Percentiles rank a stretch among this genome's conserved stretches.
Evolutionary conservation across 92 coral and sea anemone genomes (phyloP).

Genomic region (Nematostella vectensis): DNA sequence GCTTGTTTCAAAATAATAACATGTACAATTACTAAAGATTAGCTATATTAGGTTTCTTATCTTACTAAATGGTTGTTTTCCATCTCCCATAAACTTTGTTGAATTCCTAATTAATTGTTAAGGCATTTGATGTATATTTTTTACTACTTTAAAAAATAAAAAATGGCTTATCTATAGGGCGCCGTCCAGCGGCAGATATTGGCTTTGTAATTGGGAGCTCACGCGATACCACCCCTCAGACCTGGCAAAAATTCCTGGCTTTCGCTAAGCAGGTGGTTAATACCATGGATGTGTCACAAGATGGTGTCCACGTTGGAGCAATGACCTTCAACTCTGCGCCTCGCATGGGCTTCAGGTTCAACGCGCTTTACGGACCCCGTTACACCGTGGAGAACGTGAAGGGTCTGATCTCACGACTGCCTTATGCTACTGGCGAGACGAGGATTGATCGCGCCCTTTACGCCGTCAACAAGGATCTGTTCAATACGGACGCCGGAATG

Average conservation of each 20-base stretch:
- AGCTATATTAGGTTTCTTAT: no score
- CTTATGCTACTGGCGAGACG: slow-evolving; percentile 23
- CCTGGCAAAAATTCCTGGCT: slow-evolving; percentile 44
- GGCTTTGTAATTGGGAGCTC: slow-evolving; percentile 54
- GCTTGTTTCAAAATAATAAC: no score
- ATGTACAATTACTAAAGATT: no score
- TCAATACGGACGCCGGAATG: slow-evolving; percentile 37
- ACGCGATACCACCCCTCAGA: slow-evolving; percentile 29
- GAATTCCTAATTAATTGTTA: no score
- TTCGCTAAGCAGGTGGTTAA: slow-evolving; percentile 53
- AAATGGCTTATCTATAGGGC: slow-evolving; percentile 23
- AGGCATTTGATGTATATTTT: no score
- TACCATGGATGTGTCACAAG: slow-evolving; percentile 34
- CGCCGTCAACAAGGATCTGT: slow-evolving; percentile 32
- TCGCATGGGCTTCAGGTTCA: slow-evolving; percentile 37
- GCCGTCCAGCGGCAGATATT: slow-evolving; percentile 44
- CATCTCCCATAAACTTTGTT: no score
- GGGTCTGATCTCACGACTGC: slow-evolving; percentile 38
- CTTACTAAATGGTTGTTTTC: no score
- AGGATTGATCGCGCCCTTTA: slow-evolving; percentile 39
- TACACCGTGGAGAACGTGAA: slow-evolving; percentile 45
- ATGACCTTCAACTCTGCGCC: slow-evolving; percentile 42
- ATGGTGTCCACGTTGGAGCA: slow-evolving; percentile 52
- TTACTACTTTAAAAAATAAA: no score
- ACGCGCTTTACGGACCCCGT: slow-evolving; percentile 32